Evolutionary conservation across 53 echinoderm and acorn worm species (phyloP).

Genomic region (Patiria pectinifera): DNA sequence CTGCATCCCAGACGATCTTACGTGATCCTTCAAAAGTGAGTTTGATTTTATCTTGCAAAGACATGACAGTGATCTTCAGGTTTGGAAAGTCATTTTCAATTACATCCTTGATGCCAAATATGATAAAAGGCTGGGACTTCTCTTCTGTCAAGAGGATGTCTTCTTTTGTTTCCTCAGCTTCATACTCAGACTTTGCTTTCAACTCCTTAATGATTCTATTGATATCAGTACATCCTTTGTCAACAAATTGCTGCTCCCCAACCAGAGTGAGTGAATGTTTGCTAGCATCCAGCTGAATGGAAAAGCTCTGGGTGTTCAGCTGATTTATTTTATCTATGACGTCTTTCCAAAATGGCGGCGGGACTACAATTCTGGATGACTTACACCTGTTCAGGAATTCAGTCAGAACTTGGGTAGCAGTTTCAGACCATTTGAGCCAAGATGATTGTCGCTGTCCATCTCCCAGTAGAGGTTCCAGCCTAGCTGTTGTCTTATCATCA

Average conservation of each 20-base stretch:
- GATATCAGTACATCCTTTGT: background rate
- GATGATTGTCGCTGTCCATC: conserved; percentile 20
- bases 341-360: conserved; percentile 38
- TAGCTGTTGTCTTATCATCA: too few species aligned
- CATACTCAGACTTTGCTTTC: conserved; percentile 42
- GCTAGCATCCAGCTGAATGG: background rate
- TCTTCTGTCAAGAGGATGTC: background rate
- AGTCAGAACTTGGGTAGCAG: background rate
- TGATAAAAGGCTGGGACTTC: conserved; percentile 18
- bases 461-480: background rate
- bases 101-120: too few species aligned
- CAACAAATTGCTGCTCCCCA: conserved; percentile 40
- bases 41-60: background rate
- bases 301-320: background rate
- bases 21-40: conserved; percentile 42
- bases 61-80: conserved; percentile 30
- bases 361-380: conserved; percentile 7
- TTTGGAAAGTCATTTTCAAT: conserved; percentile 11
- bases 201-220: conserved; percentile 13
- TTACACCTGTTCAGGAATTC: conserved; percentile 40
- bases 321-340: background rate
- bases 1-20: conserved; percentile 38
- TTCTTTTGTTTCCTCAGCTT: conserved; percentile 41
- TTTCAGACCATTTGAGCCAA: conserved; percentile 50
- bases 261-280: background rate